Evolutionary conservation across 1,140 invertebrate species (phyloP), one percentile per base, ranked within the genome.

Genomic region (Sitodiplosis mosellana): DNA sequence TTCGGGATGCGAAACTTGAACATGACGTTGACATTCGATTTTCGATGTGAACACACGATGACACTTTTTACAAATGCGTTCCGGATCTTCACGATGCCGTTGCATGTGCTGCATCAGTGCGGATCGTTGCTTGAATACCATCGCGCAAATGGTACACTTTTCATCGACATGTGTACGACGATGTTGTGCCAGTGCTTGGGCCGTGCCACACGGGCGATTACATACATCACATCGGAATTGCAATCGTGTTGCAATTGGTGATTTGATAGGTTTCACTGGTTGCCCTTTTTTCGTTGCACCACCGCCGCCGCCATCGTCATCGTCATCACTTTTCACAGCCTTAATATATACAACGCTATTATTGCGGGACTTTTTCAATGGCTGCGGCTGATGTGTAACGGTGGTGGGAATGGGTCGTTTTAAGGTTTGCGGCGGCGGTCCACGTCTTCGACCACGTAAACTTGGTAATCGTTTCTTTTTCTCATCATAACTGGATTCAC

Each of bases 121-220:
- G 34, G 55, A 53, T 14, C 60, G 56, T 45, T 65, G 58, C 41
- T 67, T 66, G 27, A 67, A 67, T 44, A 54, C 53, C 38, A 60
- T 58, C 21, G 60, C 57, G 52, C 65, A 67, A 4, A 64, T 60
- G 36, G 59, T 57, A 36, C 65, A 67, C 54, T 80, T 76, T 18
- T 81, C 76, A 14, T 75, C 76, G 15, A 77, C 75, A 47, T 81
- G 80, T 18, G 72, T 70, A 40, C 64, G 67, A 50, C 67, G 68
- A 51, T 74, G 72, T 42, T 65, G 56, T 18, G 63, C 60, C 20
- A 75, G 61, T 40, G 75, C 69, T 33, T 66, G 67, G 20, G 56
- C 70, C 7, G 70, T 70, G 34, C 55, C 55, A 38, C 63, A 61
- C 12, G 48, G 53, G 48, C 62, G 59, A 20, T 57, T 53, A 51